Evolutionary conservation across 64 coral and sea anemone species (phyloP).

Genomic region (Dendronephthya gigantea): DNA sequence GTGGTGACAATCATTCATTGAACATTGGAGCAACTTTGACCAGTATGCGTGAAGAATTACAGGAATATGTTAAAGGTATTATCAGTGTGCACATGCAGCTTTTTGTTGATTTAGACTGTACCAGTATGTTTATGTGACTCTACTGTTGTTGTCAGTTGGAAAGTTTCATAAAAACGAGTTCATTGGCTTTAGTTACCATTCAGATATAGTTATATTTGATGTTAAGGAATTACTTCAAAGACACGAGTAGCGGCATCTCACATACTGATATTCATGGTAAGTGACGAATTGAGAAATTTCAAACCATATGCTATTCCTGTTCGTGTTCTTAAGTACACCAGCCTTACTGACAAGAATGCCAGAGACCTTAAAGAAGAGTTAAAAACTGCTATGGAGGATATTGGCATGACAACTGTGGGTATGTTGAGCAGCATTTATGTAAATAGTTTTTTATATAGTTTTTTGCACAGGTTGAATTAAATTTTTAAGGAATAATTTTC

Average conservation of each 20-base stretch:
- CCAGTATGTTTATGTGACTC: too few relatives aligned
- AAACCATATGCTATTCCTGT: constrained; percentile 2
- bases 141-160: too few relatives aligned
- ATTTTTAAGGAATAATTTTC: too few relatives aligned
- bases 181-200: background rate
- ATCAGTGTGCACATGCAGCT: too few relatives aligned
- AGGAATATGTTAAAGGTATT: background rate
- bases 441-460: background rate
- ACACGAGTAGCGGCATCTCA: background rate
- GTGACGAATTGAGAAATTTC: background rate
- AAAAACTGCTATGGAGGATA: background rate
- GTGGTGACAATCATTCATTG: background rate
- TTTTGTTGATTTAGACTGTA: too few relatives aligned
- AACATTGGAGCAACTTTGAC: background rate
- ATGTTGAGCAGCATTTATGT: background rate
- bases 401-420: constrained; percentile 1
- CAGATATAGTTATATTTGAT: background rate
- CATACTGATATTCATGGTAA: background rate
- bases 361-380: background rate
- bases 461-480: background rate
- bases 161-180: too few relatives aligned
- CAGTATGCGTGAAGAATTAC: background rate
- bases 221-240: background rate
- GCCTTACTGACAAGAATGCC: background rate
- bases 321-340: background rate